Conservation (phyloP, 1,140 invertebrate species). For the Ridgeia piscesae region DNA sequence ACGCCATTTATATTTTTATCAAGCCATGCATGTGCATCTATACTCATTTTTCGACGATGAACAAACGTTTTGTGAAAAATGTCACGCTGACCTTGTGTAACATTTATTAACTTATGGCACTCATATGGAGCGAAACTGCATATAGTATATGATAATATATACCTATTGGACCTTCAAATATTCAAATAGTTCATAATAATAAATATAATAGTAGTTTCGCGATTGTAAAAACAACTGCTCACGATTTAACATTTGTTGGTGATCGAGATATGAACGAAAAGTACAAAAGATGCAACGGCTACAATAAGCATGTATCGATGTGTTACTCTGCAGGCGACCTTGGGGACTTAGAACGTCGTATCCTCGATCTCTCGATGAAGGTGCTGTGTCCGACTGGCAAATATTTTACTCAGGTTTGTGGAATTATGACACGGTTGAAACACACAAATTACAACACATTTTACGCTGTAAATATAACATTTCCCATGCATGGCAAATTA, state of each 20-base stretch:
- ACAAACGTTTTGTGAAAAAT: not conserved
- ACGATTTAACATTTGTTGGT: too few species aligned
- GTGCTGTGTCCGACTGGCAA: slow-evolving; percentile 77
- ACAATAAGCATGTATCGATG: not conserved
- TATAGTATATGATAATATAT: not conserved
- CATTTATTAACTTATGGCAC: not conserved
- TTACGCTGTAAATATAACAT: not conserved
- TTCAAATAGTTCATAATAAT: not conserved
- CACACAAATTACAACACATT: not conserved
- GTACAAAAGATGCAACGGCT: not conserved
- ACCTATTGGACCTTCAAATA: not conserved
- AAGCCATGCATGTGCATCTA: too few species aligned
- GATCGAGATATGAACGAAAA: too few species aligned
- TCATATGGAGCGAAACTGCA: not conserved
- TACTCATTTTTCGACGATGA: not conserved
- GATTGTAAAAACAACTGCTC: not conserved
- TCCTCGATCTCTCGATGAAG: slow-evolving; percentile 77
- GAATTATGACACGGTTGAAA: not conserved
- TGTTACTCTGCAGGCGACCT: slow-evolving; percentile 28
- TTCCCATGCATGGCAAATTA: not conserved
- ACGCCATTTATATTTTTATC: not conserved
- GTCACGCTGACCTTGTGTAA: not conserved
- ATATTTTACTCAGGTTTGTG: slow-evolving; percentile 84
- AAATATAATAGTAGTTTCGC: not conserved
- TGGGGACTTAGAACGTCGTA: slow-evolving; percentile 45